Evolutionary conservation across 2,888 invertebrate genomes (phyloP).

Genomic region (Blastobasis lacticolella): DNA sequence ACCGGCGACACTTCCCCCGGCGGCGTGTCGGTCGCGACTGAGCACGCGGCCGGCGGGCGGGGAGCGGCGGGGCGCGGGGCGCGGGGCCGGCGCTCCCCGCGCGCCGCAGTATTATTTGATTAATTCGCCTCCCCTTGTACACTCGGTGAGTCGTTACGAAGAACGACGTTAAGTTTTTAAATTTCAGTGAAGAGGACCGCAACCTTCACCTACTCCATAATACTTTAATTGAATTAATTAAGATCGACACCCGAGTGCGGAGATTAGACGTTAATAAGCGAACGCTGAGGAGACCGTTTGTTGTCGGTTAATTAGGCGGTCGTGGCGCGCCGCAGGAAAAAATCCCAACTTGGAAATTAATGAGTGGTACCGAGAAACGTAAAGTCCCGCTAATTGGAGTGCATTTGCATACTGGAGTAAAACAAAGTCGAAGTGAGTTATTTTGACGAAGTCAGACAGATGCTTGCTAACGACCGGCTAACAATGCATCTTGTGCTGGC

Average conservation of each 20-base stretch:
- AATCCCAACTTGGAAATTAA: constrained; percentile 58
- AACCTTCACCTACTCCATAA: constrained; percentile 70
- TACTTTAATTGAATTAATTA: constrained; percentile 70
- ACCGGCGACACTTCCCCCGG: constrained; percentile 62
- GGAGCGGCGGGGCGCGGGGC: constrained; percentile 25
- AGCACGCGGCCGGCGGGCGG: constrained; percentile 61
- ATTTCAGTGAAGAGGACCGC: constrained; percentile 65
- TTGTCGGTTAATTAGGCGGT: constrained; percentile 59
- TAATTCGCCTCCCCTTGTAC: constrained; percentile 74
- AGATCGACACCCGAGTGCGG: constrained; percentile 40
- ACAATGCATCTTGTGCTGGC: constrained; percentile 4
- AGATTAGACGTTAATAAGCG: constrained; percentile 70
- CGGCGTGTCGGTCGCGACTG: constrained; percentile 67
- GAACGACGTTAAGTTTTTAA: constrained; percentile 70
- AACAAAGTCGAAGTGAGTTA: constrained; percentile 58
- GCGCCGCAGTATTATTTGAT: constrained; percentile 72
- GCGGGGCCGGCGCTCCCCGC: constrained; percentile 26
- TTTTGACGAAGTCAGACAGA: constrained; percentile 54
- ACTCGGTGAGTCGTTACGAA: constrained; percentile 69
- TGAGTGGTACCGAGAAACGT: constrained; percentile 63
- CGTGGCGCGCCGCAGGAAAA: constrained; percentile 48
- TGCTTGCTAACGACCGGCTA: constrained; percentile 29
- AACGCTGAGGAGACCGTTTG: constrained; percentile 56
- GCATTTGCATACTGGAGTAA: constrained; percentile 68
- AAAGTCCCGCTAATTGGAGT: constrained; percentile 64